Conservation (phyloP, 2,113 vertebrate species). For the Rhinogobius similis region DNA sequence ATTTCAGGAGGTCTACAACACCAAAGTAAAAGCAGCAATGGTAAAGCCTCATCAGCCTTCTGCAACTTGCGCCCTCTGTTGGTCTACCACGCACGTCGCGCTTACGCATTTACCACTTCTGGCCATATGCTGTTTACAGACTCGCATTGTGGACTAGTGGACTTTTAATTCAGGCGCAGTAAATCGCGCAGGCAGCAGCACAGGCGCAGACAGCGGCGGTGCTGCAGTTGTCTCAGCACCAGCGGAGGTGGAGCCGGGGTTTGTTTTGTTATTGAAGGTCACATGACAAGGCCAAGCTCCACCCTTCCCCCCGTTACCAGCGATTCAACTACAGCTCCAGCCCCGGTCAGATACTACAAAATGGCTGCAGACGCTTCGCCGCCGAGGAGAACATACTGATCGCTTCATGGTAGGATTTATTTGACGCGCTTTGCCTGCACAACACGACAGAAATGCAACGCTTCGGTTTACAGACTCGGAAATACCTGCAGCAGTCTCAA, state of each 20-base stretch:
- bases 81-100: slow-evolving; percentile 23
- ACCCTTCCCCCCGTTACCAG: slow-evolving; percentile 81
- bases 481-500: slow-evolving; percentile 14
- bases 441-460: neutral
- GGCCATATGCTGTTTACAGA: neutral
- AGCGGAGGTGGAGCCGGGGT: slow-evolving; percentile 60
- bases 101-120: neutral
- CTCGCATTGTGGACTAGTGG: neutral
- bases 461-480: neutral
- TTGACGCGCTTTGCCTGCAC: neutral
- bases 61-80: slow-evolving; percentile 64
- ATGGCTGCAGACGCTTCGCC: slow-evolving; percentile 88
- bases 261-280: slow-evolving; percentile 79
- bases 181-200: neutral
- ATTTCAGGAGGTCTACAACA: too few relatives aligned
- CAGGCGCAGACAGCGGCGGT: slow-evolving; percentile 17
- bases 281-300: slow-evolving; percentile 75
- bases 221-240: slow-evolving; percentile 75
- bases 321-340: slow-evolving; percentile 70
- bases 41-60: too few relatives aligned
- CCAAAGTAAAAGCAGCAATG: too few relatives aligned
- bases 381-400: slow-evolving; percentile 75
- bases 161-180: neutral
- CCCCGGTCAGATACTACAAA: slow-evolving; percentile 93
- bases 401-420: slow-evolving; percentile 68